Evolutionary conservation across 1,140 invertebrate species (phyloP).

Genomic region (Eumeta japonica): DNA sequence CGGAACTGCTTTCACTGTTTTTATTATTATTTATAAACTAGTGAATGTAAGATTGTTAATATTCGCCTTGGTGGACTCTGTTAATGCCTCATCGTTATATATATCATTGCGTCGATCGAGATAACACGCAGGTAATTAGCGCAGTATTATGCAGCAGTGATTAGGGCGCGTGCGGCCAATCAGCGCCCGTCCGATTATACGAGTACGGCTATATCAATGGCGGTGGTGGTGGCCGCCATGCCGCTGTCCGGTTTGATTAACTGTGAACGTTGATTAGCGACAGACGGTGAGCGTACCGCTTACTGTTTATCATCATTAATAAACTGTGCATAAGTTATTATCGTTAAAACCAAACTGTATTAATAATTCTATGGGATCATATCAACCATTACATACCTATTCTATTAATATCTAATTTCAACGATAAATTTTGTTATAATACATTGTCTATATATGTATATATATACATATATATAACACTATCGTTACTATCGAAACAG

Average conservation of each 20-base stretch:
- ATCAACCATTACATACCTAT: too few relatives aligned
- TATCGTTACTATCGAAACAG: background rate
- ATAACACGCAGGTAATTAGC: conserved; percentile 34
- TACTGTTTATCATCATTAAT: too few relatives aligned
- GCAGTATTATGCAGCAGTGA: conserved; percentile 51
- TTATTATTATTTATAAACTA: too few relatives aligned
- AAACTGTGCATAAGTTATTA: too few relatives aligned
- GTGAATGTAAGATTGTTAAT: too few relatives aligned
- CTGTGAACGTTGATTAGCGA: conserved; percentile 51
- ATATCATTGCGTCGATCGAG: too few relatives aligned
- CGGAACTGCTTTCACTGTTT: too few relatives aligned
- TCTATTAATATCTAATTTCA: background rate
- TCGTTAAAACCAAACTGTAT: too few relatives aligned
- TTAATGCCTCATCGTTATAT: too few relatives aligned
- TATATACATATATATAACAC: background rate
- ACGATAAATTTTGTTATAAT: background rate
- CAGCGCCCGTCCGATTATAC: conserved; percentile 50
- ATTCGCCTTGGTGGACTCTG: too few relatives aligned
- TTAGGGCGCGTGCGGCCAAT: conserved; percentile 45
- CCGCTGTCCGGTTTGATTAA: conserved; percentile 56
- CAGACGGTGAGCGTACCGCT: conserved; percentile 50
- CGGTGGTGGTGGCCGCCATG: conserved; percentile 51
- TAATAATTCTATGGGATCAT: too few relatives aligned
- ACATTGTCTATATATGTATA: background rate
- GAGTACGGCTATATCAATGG: conserved; percentile 56